phyloP scores from a whole-genome alignment of 2,888 invertebrate genomes.

The Ormyrus pomaceus region DNA sequence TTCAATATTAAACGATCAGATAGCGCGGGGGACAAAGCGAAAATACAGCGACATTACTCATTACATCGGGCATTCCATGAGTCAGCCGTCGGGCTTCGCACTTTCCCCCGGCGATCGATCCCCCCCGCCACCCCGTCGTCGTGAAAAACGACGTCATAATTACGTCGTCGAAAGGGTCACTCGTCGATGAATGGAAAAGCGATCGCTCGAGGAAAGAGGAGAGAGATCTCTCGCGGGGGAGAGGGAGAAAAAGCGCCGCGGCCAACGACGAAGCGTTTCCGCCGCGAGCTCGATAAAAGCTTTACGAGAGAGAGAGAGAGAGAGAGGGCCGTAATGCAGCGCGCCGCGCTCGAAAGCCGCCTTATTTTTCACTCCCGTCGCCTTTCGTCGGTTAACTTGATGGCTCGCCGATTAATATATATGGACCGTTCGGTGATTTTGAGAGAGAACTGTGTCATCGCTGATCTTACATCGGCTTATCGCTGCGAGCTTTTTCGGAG shows the following conservation, averaged over 20 bases:
- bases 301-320: too few species aligned
- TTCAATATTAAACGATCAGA: too few species aligned
- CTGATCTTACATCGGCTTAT: slow-evolving; percentile 45
- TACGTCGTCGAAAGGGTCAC: slow-evolving; percentile 5
- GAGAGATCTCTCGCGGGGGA: not conserved
- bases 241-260: slow-evolving; percentile 3
- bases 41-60: too few species aligned
- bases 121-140: not conserved
- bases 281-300: slow-evolving; percentile 60
- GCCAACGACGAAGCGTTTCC: slow-evolving; percentile 25
- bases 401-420: slow-evolving; percentile 28
- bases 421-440: slow-evolving; percentile 37
- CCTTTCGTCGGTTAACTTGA: slow-evolving; percentile 24
- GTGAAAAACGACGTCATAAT: slow-evolving; percentile 38
- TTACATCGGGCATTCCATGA: too few species aligned
- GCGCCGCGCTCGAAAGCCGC: slow-evolving; percentile 51
- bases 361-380: slow-evolving; percentile 49
- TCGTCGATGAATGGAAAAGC: not conserved
- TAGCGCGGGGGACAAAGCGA: too few species aligned
- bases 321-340: slow-evolving; percentile 47
- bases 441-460: slow-evolving; percentile 32
- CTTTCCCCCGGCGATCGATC: slow-evolving; percentile 7
- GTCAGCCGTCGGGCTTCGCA: not conserved
- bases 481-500: not conserved
- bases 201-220: slow-evolving; percentile 4